Conservation (phyloP, 2,888 invertebrate genomes). For the Salticus scenicus region DNA sequence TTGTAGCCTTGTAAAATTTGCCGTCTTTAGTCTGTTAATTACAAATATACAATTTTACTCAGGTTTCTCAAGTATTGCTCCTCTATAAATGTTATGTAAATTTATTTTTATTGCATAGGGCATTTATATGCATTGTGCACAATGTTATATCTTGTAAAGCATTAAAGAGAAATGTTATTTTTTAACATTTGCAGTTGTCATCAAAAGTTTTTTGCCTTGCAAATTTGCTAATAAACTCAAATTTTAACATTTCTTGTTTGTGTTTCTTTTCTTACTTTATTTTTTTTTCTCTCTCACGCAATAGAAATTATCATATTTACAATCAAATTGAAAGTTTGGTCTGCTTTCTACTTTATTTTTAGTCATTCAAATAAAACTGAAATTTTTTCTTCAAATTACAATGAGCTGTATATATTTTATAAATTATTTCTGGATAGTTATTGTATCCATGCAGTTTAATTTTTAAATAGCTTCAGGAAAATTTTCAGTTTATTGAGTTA, state of each 20-base stretch:
- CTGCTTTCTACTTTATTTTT: too few species aligned
- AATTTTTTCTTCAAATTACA: too few species aligned
- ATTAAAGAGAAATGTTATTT: neutral
- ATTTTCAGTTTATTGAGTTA: too few species aligned
- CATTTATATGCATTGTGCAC: neutral
- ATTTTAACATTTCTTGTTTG: neutral
- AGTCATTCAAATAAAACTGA: too few species aligned
- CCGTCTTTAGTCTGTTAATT: neutral
- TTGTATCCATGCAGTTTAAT: too few species aligned
- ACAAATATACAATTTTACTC: conserved; percentile 8
- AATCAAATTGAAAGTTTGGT: too few species aligned
- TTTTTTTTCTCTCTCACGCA: too few species aligned
- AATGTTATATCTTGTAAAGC: neutral
- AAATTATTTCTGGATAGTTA: too few species aligned
- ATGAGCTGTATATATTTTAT: too few species aligned
- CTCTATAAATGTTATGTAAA: neutral
- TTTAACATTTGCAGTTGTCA: conserved; percentile 10
- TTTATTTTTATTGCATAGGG: neutral
- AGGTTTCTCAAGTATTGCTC: conserved; percentile 3
- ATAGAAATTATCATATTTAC: too few species aligned
- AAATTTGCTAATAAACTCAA: conserved; percentile 7
- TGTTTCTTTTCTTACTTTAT: neutral
- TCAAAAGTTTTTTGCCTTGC: neutral
- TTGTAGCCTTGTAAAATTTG: conserved; percentile 14
- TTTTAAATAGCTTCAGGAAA: too few species aligned